Evolutionary conservation across 2,888 invertebrate species (phyloP).

Genomic region (Limnephilus auricula): DNA sequence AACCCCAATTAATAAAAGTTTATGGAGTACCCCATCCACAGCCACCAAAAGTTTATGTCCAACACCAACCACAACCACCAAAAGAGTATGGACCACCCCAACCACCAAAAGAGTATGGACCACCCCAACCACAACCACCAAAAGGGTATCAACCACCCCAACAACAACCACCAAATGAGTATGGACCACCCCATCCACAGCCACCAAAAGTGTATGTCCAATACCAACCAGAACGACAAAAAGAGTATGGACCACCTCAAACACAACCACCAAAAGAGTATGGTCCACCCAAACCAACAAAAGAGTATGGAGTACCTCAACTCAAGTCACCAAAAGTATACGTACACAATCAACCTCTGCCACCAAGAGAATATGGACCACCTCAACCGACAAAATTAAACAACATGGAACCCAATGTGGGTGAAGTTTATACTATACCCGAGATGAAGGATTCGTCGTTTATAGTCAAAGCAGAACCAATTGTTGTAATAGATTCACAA

Average conservation of each 20-base stretch:
- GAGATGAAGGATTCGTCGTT: slow-evolving; percentile 19
- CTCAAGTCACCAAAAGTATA: not conserved
- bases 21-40: not conserved
- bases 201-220: not conserved
- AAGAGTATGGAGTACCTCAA: not conserved
- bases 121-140: not conserved
- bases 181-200: not conserved
- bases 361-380: not conserved
- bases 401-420: not conserved
- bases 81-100: not conserved
- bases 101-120: not conserved
- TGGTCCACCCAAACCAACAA: not conserved
- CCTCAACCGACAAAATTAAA: not conserved
- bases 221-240: not conserved
- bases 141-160: not conserved
- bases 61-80: not conserved
- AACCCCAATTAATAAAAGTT: not conserved
- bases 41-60: not conserved
- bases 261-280: not conserved
- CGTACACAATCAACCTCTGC: not conserved
- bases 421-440: not conserved
- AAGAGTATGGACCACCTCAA: not conserved
- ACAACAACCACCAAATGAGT: not conserved
- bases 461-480: slow-evolving; percentile 30
- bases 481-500: slow-evolving; percentile 25